Evolutionary conservation across 1,140 invertebrate genomes (phyloP).

Genomic region (Drosophila hydei): DNA sequence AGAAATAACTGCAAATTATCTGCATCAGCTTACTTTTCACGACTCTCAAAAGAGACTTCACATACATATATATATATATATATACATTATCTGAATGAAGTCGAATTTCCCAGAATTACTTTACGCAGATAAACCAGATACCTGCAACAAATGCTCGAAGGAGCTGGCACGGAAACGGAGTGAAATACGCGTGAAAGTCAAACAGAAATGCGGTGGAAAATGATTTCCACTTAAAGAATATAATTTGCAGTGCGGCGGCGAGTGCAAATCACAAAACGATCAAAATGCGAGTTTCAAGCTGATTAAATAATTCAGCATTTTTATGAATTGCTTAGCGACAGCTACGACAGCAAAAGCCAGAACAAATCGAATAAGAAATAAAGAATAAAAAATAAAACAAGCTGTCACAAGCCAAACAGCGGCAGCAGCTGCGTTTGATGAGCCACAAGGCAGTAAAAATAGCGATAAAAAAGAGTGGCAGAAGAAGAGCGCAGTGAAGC

Average conservation of each 20-base stretch:
- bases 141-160: slow-evolving; percentile 6
- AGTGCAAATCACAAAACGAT: slow-evolving; percentile 19
- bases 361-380: slow-evolving; percentile 4
- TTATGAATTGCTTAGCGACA: slow-evolving; percentile 54
- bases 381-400: slow-evolving; percentile 18
- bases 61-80: too few relatives aligned
- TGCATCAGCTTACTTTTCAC: too few relatives aligned
- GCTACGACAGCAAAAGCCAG: background rate
- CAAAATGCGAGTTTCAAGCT: slow-evolving; percentile 35
- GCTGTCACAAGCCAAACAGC: slow-evolving; percentile 30
- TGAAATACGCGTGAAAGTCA: background rate
- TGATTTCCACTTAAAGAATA: slow-evolving; percentile 13
- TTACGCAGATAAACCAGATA: background rate
- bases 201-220: slow-evolving; percentile 17
- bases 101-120: background rate
- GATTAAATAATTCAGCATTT: slow-evolving; percentile 68
- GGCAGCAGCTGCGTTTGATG: slow-evolving; percentile 71
- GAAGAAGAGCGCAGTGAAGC: slow-evolving; percentile 19
- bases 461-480: slow-evolving; percentile 28
- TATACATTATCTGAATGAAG: background rate
- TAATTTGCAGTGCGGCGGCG: slow-evolving; percentile 2
- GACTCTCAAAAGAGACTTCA: too few relatives aligned
- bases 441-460: slow-evolving; percentile 36
- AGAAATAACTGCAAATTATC: too few relatives aligned
- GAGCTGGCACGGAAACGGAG: too few relatives aligned